A percentile compares a stretch with the other conserved stretches of the same genome.
Conservation (phyloP, 64 coral and sea anemone species). For the Montipora sp. region DNA sequence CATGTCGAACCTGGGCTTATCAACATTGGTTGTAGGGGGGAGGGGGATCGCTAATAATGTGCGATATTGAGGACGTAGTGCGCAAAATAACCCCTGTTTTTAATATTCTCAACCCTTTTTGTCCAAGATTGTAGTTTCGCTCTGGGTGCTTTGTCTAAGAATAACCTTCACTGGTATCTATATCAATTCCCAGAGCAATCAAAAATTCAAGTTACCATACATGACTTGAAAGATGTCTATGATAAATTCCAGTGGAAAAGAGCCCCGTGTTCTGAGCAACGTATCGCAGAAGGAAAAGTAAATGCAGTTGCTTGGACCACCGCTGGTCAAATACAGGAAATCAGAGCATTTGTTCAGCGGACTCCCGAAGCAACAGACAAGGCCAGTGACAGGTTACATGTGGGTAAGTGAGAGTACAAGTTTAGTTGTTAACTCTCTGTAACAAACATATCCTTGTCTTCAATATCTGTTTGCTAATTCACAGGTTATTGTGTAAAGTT, state of each 20-base stretch:
- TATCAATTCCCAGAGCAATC: neutral
- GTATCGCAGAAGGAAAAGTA: conserved; percentile 45
- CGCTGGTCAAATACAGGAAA: conserved; percentile 14
- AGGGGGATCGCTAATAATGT: too few species aligned
- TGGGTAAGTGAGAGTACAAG: conserved; percentile 30
- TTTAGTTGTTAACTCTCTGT: neutral
- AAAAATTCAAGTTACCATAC: conserved; percentile 9
- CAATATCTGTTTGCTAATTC: too few species aligned
- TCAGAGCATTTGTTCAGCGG: conserved; percentile 62
- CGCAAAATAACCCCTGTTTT: too few species aligned
- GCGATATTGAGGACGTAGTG: too few species aligned
- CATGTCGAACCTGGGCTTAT: too few species aligned
- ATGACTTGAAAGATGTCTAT: conserved; percentile 78
- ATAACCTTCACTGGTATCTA: neutral
- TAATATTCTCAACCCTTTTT: too few species aligned
- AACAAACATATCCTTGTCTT: too few species aligned
- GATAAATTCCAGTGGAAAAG: conserved; percentile 65
- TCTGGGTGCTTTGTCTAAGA: too few species aligned
- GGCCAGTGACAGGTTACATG: conserved; percentile 19
- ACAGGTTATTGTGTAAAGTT: too few species aligned
- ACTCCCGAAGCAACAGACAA: conserved; percentile 55
- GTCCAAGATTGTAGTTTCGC: too few species aligned
- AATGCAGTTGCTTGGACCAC: conserved; percentile 31
- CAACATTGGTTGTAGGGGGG: too few species aligned
- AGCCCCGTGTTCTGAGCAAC: conserved; percentile 55